Base-by-base conservation (phyloP, 2,888 invertebrate species). In the Anticlea derivata region DNA sequence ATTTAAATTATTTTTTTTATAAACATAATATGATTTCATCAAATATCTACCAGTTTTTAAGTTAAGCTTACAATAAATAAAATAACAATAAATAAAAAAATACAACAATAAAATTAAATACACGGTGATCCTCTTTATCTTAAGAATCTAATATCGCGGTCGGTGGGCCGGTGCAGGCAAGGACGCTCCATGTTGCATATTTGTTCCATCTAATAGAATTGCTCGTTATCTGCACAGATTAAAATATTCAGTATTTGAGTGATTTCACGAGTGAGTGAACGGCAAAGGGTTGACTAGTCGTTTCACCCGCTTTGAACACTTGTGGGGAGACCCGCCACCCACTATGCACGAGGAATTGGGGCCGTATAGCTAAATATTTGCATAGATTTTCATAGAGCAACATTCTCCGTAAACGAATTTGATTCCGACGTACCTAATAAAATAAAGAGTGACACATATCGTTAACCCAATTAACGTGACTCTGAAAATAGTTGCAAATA, bases 171-270 rank as follows among this genome's bases (percentile, higher is more conserved):
- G 52, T 72, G 78, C 79, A 75, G 53, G 66, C 56, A 52, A 34
- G 38, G 67, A 69, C 73, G 61, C 56, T 50, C 63, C 61, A 85
- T 83, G 80, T 86, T 83, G 80, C 80, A 81, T 75, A 81, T 86
- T 86, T 82, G 86, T 86, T 86, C 80, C 88, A 84, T 89, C 87
- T 88, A 90, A 90, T 88, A 90, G 87, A 88, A 90, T 89, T 87
- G 87, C 90, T 90, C 87, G 90, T 90, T 90, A 90, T 90, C 88
- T 89, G 89, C 81, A 83, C 88, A 89, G 90, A 90, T 90, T 90
- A 90, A 90, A 90, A 90, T 90, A 90, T 90, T 90, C 89, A 90
- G 89, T 89, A 90, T 90, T 90, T 89, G 90, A 90, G 89, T 90
- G 90, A 90, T 90, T 90, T 90, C 86, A 90, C 90, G 90, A 89